These are phyloP conservation scores for Drosophila ustulata DNA, from an alignment of 2,888 invertebrate genomes.

Conservation along the genomic window DNA sequence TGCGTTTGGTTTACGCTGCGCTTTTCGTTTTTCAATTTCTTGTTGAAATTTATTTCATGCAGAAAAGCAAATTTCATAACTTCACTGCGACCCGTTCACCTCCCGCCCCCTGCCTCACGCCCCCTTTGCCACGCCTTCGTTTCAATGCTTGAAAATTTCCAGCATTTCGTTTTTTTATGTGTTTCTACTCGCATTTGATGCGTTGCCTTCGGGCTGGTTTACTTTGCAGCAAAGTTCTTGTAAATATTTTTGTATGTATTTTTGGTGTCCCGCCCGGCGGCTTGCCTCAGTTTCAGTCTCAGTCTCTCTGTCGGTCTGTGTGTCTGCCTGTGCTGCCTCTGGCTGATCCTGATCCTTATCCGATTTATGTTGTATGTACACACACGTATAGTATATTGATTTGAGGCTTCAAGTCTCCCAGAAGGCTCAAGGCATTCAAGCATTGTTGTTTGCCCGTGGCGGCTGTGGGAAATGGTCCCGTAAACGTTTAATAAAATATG, in stretches of 20 bases:
- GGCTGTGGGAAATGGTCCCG: slow-evolving; percentile 73
- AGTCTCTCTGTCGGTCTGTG: background rate
- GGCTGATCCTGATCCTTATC: slow-evolving; percentile 60
- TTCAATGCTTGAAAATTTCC: slow-evolving; percentile 34
- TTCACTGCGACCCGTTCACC: slow-evolving; percentile 13
- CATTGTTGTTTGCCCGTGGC: slow-evolving; percentile 56
- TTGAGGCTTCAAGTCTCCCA: slow-evolving; percentile 36
- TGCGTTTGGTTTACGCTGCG: slow-evolving; percentile 47
- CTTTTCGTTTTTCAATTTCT: slow-evolving; percentile 71
- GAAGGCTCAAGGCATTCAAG: slow-evolving; percentile 28
- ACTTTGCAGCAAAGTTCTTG: slow-evolving; percentile 65
- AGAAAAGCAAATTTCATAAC: slow-evolving; percentile 71
- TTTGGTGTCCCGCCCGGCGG: slow-evolving; percentile 42
- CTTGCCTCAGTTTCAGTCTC: slow-evolving; percentile 2
- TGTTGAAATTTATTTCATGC: slow-evolving; percentile 71
- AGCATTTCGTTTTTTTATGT: slow-evolving; percentile 49
- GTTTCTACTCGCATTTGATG: slow-evolving; percentile 66
- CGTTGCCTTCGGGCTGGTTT: slow-evolving; percentile 63
- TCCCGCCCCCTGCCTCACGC: background rate
- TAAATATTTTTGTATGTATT: slow-evolving; percentile 69
- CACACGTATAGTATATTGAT: slow-evolving; percentile 49
- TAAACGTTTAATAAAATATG: slow-evolving; percentile 79
- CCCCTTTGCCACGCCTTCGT: slow-evolving; percentile 6
- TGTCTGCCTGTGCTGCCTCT: background rate
- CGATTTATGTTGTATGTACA: slow-evolving; percentile 56